Percentiles rank a stretch among this genome's conserved stretches.
phyloP scores from a whole-genome alignment of 2,888 invertebrate species.

The Melitaea athalia region DNA sequence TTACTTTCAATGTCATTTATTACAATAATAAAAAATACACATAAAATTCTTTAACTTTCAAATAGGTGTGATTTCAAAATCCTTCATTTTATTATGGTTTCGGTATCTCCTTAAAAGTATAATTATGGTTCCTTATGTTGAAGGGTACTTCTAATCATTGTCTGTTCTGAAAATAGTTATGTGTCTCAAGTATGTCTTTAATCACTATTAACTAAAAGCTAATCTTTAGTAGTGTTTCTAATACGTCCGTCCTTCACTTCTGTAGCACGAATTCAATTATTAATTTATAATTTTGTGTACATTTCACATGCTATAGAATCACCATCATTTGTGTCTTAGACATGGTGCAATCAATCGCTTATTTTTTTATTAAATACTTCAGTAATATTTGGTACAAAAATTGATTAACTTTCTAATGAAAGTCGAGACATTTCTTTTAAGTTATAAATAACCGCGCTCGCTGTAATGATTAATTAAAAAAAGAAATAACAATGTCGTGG shows the following conservation, averaged over 20 bases:
- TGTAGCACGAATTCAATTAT: too few relatives aligned
- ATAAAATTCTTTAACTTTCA: neutral
- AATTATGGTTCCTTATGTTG: neutral
- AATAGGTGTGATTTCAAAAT: neutral
- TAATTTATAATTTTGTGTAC: neutral
- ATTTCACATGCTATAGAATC: neutral
- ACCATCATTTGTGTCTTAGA: too few relatives aligned
- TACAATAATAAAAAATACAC: neutral
- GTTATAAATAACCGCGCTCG: constrained; percentile 4
- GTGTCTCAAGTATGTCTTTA: neutral
- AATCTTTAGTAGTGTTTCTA: neutral
- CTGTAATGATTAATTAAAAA: too few relatives aligned
- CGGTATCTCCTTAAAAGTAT: neutral
- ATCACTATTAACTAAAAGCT: neutral
- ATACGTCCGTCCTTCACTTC: too few relatives aligned
- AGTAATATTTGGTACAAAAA: neutral
- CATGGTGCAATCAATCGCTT: too few relatives aligned
- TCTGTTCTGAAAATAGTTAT: constrained; percentile 1
- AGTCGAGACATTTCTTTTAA: constrained; percentile 24
- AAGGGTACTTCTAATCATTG: neutral
- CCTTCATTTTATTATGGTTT: neutral
- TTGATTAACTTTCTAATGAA: constrained; percentile 13
- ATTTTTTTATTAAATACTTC: too few relatives aligned
- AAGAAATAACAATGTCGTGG: too few relatives aligned
- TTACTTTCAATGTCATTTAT: neutral